These are phyloP conservation scores for Peromyscus attwateri DNA, from an alignment of 2,797 vertebrate genomes.

Conservation along the genomic window DNA sequence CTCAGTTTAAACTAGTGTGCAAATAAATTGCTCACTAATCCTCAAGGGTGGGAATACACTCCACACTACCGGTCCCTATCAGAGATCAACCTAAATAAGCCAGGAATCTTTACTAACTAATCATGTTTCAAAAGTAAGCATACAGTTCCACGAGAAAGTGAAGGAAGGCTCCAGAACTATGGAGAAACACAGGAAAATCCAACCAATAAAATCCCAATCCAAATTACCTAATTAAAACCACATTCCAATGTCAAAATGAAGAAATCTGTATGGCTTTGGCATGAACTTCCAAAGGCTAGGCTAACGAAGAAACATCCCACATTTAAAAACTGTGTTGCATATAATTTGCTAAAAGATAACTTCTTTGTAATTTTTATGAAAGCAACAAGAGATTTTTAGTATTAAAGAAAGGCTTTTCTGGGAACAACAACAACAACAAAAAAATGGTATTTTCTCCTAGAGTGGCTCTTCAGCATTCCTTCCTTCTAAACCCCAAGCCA, in stretches of 20 bases:
- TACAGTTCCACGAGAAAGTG: not conserved
- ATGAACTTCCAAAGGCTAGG: conserved; percentile 63
- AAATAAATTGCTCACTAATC: conserved; percentile 65
- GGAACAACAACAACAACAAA: not conserved
- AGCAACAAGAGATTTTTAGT: not conserved
- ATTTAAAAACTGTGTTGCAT: conserved; percentile 12
- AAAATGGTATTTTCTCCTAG: not conserved
- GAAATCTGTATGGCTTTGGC: conserved; percentile 43
- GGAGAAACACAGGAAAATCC: conserved; percentile 44
- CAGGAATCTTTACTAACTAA: not conserved
- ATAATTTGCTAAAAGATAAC: conserved; percentile 25
- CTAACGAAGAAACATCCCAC: conserved; percentile 57
- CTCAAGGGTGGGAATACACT: conserved; percentile 49
- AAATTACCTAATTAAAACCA: conserved; percentile 59
- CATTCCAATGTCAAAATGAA: conserved; percentile 44
- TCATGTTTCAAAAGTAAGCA: conserved; percentile 38
- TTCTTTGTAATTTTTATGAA: conserved; percentile 41
- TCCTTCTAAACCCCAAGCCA: conserved; percentile 34
- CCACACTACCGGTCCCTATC: not conserved
- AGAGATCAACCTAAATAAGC: not conserved
- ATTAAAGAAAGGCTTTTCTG: conserved; percentile 1
- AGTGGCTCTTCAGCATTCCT: not conserved
- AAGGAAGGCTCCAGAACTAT: conserved; percentile 42
- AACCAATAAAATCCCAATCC: conserved; percentile 60
- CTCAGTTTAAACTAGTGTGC: conserved; percentile 42